phyloP scores from a whole-genome alignment of 2,888 invertebrate genomes.

The Eristalis arbustorum region DNA sequence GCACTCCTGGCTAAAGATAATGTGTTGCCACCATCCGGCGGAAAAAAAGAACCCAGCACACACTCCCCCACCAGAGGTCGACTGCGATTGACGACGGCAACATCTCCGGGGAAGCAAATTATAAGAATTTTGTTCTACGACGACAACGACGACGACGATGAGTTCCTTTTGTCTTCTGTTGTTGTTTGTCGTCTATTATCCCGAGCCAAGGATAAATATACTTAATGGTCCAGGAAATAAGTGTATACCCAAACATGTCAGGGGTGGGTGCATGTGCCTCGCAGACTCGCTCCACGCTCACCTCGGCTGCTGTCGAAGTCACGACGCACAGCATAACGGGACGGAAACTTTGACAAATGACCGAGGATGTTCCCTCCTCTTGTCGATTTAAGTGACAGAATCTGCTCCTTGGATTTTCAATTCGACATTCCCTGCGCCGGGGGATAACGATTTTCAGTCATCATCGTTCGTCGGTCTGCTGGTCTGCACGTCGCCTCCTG shows the following conservation, averaged over 20 bases:
- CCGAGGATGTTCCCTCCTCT: conserved; percentile 14
- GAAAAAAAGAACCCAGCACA: background rate
- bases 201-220: conserved; percentile 32
- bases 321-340: background rate
- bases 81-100: background rate
- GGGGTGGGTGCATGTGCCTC: background rate
- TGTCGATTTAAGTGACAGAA: conserved; percentile 44
- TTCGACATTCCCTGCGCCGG: conserved; percentile 31
- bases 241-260: conserved; percentile 1
- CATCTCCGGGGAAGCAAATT: conserved; percentile 52
- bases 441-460: conserved; percentile 29
- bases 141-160: background rate
- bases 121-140: conserved; percentile 45
- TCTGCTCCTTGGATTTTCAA: conserved; percentile 43
- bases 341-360: conserved; percentile 52
- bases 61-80: background rate
- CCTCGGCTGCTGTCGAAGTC: background rate
- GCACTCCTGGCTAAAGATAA: conserved; percentile 25
- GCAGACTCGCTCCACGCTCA: background rate
- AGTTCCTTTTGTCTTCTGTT: conserved; percentile 41
- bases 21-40: conserved; percentile 40
- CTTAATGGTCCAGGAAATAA: conserved; percentile 49
- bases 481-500: background rate
- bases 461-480: background rate
- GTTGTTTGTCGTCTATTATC: conserved; percentile 35